Evolutionary conservation across 2,888 invertebrate genomes (phyloP).

Genomic region (Entomobrya proxima): DNA sequence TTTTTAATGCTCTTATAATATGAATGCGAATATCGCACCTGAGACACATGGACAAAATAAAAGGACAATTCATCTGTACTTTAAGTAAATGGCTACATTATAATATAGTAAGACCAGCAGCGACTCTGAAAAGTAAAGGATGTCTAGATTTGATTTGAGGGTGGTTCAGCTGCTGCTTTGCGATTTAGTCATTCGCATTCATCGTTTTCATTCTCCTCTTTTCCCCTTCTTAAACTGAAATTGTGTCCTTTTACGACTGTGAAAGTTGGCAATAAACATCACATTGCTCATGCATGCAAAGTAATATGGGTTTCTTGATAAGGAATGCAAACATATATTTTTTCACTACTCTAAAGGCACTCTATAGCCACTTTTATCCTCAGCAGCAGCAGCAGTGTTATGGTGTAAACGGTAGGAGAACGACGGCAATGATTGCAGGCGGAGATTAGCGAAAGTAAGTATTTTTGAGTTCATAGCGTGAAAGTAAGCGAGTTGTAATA

Average conservation of each 20-base stretch:
- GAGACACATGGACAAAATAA: background rate
- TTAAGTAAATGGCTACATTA: conserved; percentile 32
- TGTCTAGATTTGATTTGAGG: conserved; percentile 12
- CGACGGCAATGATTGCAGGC: conserved; percentile 33
- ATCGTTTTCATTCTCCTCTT: conserved; percentile 9
- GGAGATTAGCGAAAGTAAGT: conserved; percentile 52
- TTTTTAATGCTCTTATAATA: background rate
- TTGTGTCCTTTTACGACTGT: conserved; percentile 67
- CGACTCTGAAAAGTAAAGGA: background rate
- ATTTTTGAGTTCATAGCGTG: conserved; percentile 17
- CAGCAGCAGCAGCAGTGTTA: conserved; percentile 1
- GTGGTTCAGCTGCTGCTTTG: background rate
- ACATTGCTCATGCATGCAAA: conserved; percentile 48
- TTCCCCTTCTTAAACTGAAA: conserved; percentile 59
- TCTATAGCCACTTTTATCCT: background rate
- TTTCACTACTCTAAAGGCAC: background rate
- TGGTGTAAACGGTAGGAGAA: conserved; percentile 8
- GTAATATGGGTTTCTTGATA: conserved; percentile 6
- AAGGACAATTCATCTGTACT: conserved; percentile 39
- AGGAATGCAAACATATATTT: background rate
- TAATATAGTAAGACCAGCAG: conserved; percentile 18
- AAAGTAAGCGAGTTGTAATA: background rate
- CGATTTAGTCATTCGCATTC: conserved; percentile 1
- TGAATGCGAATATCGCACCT: no score
- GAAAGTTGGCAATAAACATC: conserved; percentile 69